A percentile compares a stretch with the other conserved stretches of the same genome.
Evolutionary conservation across 2,797 vertebrate species (phyloP).

Genomic region (Paedocypris micromegethes): DNA sequence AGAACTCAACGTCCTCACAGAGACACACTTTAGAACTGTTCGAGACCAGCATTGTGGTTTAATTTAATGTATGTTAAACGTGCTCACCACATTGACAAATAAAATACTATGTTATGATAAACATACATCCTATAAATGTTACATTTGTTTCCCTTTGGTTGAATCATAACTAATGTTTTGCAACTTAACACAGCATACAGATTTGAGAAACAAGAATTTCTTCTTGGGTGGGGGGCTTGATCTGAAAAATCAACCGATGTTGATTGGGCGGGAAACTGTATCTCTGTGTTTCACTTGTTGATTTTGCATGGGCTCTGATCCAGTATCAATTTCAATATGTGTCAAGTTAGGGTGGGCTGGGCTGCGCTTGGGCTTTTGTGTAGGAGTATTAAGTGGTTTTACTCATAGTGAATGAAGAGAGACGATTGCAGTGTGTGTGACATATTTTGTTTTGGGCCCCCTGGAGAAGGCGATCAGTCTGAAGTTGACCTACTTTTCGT

Average conservation of each 20-base stretch:
- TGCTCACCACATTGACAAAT: too few species aligned
- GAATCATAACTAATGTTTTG: background rate
- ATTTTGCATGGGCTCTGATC: conserved; percentile 14
- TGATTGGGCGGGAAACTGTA: conserved; percentile 13
- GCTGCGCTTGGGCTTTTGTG: conserved; percentile 38
- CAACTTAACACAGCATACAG: background rate
- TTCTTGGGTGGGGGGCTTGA: background rate
- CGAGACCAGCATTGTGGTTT: too few species aligned
- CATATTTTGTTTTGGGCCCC: conserved; percentile 57
- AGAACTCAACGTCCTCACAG: too few species aligned
- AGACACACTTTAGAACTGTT: too few species aligned
- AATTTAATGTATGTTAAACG: too few species aligned
- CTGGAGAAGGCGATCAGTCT: conserved; percentile 51
- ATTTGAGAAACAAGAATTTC: background rate
- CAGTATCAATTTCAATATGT: conserved; percentile 28
- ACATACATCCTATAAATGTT: too few species aligned
- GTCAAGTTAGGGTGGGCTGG: conserved; percentile 22
- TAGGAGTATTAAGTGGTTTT: conserved; percentile 31
- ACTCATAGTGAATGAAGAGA: conserved; percentile 32
- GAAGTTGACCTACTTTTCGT: conserved; percentile 58
- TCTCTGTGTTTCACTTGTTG: conserved; percentile 27
- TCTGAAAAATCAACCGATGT: background rate
- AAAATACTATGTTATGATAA: too few species aligned
- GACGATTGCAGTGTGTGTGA: conserved; percentile 43
- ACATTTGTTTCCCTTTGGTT: background rate